Conservation (phyloP, 2,888 invertebrate genomes). For the Psylliodes chrysocephalus region DNA sequence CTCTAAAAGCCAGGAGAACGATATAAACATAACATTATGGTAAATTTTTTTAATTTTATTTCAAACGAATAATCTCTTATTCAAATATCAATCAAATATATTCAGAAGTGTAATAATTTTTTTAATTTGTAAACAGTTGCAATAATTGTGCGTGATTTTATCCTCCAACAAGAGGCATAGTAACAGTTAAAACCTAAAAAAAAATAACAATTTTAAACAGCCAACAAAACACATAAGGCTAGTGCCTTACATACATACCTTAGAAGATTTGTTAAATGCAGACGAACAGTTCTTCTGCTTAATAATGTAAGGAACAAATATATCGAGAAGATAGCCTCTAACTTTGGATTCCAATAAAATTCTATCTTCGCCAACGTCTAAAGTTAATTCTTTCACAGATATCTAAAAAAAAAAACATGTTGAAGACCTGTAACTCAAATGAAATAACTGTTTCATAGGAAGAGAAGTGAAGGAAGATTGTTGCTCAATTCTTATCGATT, state of each 20-base stretch:
- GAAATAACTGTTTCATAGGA: too few relatives aligned
- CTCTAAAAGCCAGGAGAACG: too few relatives aligned
- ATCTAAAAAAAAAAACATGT: conserved; percentile 63
- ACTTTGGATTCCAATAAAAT: conserved; percentile 74
- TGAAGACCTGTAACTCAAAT: too few relatives aligned
- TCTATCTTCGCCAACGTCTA: conserved; percentile 82
- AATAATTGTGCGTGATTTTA: conserved; percentile 39
- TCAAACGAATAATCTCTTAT: too few relatives aligned
- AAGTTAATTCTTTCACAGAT: conserved; percentile 70
- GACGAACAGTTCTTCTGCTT: conserved; percentile 68
- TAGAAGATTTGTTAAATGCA: conserved; percentile 65
- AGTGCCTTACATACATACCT: conserved; percentile 43
- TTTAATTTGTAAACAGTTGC: neutral
- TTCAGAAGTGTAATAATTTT: neutral
- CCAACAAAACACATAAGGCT: conserved; percentile 5
- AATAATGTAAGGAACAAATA: conserved; percentile 75
- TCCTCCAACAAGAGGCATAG: conserved; percentile 59
- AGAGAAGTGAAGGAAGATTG: too few relatives aligned
- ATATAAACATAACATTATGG: too few relatives aligned
- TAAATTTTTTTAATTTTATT: too few relatives aligned
- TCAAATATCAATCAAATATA: too few relatives aligned
- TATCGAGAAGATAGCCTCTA: conserved; percentile 72
- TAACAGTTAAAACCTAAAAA: conserved; percentile 61
- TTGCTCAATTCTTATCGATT: too few relatives aligned
- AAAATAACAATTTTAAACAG: neutral